These are phyloP conservation scores for Crematogaster levior DNA, from an alignment of 2,888 invertebrate genomes.

Conservation along the genomic window DNA sequence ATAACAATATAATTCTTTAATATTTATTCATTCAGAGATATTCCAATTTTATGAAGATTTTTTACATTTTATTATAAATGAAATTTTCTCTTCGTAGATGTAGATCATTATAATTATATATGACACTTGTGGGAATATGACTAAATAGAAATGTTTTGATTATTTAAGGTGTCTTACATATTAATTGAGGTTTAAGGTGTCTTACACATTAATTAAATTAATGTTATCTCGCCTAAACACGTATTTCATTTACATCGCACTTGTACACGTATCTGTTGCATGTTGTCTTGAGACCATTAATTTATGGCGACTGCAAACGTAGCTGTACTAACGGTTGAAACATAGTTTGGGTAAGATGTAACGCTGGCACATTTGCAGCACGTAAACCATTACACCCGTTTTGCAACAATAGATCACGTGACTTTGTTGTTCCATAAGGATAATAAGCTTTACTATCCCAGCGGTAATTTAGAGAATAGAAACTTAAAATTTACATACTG, in stretches of 20 bases:
- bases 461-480: not conserved
- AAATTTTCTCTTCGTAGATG: not conserved
- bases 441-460: constrained; percentile 11
- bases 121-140: not conserved
- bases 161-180: constrained; percentile 17
- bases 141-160: not conserved
- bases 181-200: constrained; percentile 27
- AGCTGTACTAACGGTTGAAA: constrained; percentile 41
- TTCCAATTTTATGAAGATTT: not conserved
- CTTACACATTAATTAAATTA: constrained; percentile 22
- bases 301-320: constrained; percentile 34
- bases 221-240: constrained; percentile 21
- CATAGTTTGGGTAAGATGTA: constrained; percentile 37
- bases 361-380: constrained; percentile 28
- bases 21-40: not conserved
- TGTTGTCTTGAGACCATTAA: constrained; percentile 39
- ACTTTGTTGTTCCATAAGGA: constrained; percentile 35
- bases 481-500: constrained; percentile 9
- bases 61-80: not conserved
- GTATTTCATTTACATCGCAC: constrained; percentile 34
- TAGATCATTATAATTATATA: not conserved
- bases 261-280: constrained; percentile 46
- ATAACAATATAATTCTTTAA: not conserved
- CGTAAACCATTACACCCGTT: constrained; percentile 46
- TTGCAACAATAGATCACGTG: constrained; percentile 28